Evolutionary conservation across 2,888 invertebrate species (phyloP), one percentile per base, ranked within the genome.

Genomic region (Drymonia ruficornis): DNA sequence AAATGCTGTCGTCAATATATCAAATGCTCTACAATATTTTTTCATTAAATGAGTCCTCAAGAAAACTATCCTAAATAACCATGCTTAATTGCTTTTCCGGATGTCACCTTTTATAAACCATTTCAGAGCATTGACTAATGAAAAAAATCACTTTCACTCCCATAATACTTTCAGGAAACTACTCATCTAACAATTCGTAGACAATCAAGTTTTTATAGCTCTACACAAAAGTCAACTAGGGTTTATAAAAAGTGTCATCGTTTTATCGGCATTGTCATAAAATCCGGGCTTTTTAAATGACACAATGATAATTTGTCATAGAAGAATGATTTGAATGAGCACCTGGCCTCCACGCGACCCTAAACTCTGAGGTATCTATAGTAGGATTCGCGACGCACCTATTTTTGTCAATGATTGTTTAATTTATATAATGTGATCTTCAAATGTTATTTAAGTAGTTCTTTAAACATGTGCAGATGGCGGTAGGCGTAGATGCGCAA

Each of bases 381-480:
- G 67, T 64, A 59, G 70, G 72, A 91, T 92, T 91, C 81, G 90
- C 83, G 79, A 88, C 87, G 88, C 89, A 76, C 81, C 80, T 81
- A 83, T 83, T 83, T 81, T 88, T 88, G 84, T 87, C 80, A 87
- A 84, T 81, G 86, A 82, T 86, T 89, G 87, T 92, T 91, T 89
- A 90, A 91, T 90, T 87, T 89, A 89, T 83, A 89, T 91, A 89
- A 91, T 90, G 89, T 91, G 88, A 90, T 90, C 89, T 89, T 89
- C 79, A 79, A 87, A 89, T 81, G 70, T 74, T 86, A 81, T 91
- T 87, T 89, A 89, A 91, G 89, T 88, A 89, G 87, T 88, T 90
- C 83, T 89, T 81, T 81, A 90, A 90, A 89, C 84, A 87, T 84
- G 83, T 80, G 85, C 88, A 89, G 89, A 89, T 89, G 89, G 43